These are phyloP conservation scores for Gila robusta DNA, from an alignment of 2,797 vertebrate species.

Conservation along the genomic window DNA sequence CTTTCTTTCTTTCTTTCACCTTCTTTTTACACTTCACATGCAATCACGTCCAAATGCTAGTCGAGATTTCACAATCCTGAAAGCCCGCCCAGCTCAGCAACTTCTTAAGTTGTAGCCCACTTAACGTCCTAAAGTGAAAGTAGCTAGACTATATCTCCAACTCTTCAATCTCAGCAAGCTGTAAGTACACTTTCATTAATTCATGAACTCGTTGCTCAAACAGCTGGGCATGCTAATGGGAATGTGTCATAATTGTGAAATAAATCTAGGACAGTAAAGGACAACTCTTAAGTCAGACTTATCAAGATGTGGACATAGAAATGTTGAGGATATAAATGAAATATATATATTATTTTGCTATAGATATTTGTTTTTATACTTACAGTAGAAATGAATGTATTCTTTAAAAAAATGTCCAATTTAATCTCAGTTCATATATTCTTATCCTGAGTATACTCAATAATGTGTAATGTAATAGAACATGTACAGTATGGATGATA, in stretches of 20 bases:
- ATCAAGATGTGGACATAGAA: neutral
- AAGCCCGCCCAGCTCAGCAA: conserved; percentile 16
- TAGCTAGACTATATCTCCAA: conserved; percentile 36
- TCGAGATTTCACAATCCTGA: conserved; percentile 34
- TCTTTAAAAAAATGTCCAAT: too few species aligned
- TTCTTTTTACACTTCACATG: neutral
- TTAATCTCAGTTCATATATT: conserved; percentile 2
- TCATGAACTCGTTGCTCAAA: neutral
- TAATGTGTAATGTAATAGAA: neutral
- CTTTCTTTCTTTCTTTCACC: neutral
- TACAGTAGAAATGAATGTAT: neutral
- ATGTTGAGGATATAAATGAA: neutral
- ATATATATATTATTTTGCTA: neutral
- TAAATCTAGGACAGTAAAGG: neutral
- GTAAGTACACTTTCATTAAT: conserved; percentile 53
- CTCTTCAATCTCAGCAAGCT: conserved; percentile 34
- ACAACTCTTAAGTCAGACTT: neutral
- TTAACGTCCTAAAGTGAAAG: conserved; percentile 57
- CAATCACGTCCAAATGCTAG: neutral
- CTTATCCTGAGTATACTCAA: neutral
- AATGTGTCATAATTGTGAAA: neutral
- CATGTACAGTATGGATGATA: neutral
- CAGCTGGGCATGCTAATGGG: neutral
- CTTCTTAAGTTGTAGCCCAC: neutral
- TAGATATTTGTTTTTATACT: neutral